phyloP scores from a whole-genome alignment of 2,113 vertebrate species.

The Corvus hawaiiensis region DNA sequence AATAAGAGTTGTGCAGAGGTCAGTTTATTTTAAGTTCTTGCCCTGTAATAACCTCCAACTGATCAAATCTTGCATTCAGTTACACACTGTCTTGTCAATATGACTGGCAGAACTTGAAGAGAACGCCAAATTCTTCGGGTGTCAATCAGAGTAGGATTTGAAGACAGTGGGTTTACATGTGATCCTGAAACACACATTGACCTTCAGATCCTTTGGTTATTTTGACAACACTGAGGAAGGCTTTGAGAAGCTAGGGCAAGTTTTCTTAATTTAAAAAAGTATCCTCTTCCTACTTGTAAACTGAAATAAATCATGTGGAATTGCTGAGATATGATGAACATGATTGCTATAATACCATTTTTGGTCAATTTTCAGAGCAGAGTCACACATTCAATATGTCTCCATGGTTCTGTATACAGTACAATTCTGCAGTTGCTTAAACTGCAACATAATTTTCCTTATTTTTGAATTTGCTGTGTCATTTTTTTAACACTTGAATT shows the following conservation, averaged over 20 bases:
- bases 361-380: background rate
- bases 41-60: background rate
- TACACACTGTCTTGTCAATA: background rate
- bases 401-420: background rate
- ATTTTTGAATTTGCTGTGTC: slow-evolving; percentile 23
- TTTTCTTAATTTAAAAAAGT: background rate
- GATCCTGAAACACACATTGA: background rate
- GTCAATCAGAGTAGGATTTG: background rate
- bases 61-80: background rate
- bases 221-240: background rate
- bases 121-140: background rate
- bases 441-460: background rate
- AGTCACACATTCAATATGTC: background rate
- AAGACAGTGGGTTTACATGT: background rate
- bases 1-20: background rate
- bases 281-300: background rate
- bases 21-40: background rate
- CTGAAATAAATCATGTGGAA: background rate
- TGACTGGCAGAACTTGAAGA: background rate
- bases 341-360: background rate
- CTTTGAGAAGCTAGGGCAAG: background rate
- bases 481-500: slow-evolving; percentile 4
- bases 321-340: background rate
- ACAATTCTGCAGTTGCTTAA: slow-evolving; percentile 13
- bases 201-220: background rate